Percentiles rank a stretch among this genome's conserved stretches.
Conservation (phyloP, 2,113 vertebrate species). For the Nothobranchius furzeri region DNA sequence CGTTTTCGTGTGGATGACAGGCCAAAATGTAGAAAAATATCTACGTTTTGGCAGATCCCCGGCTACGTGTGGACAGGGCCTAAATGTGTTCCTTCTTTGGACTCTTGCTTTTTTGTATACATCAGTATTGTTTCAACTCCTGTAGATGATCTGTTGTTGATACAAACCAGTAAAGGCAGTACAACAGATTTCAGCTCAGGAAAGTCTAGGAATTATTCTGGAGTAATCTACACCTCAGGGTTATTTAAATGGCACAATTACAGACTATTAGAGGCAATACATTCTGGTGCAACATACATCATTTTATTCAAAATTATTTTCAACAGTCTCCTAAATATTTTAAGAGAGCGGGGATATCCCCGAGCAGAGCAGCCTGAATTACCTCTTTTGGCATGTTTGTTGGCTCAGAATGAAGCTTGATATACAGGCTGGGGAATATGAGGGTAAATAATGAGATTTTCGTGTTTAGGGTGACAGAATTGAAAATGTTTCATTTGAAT, state of each 20-base stretch:
- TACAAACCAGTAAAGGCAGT: slow-evolving; percentile 43
- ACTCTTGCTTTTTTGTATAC: too few species aligned
- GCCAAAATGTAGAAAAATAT: too few species aligned
- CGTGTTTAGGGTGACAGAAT: slow-evolving; percentile 43
- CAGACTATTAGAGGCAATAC: slow-evolving; percentile 46
- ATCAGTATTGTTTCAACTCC: neutral
- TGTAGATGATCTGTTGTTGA: slow-evolving; percentile 23
- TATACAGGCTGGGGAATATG: slow-evolving; percentile 43
- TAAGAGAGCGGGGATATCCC: slow-evolving; percentile 51
- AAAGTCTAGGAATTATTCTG: slow-evolving; percentile 50
- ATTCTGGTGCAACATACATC: slow-evolving; percentile 20
- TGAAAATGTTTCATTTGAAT: slow-evolving; percentile 67
- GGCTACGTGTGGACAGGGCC: too few species aligned
- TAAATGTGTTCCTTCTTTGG: too few species aligned
- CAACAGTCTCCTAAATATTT: slow-evolving; percentile 38
- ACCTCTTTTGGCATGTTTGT: slow-evolving; percentile 53
- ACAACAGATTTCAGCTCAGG: slow-evolving; percentile 51
- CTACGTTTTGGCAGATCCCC: too few species aligned
- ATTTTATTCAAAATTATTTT: slow-evolving; percentile 43
- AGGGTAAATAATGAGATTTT: slow-evolving; percentile 58
- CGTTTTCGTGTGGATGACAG: too few species aligned
- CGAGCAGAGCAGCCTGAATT: slow-evolving; percentile 41
- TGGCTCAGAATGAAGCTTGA: slow-evolving; percentile 48
- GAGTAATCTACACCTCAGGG: slow-evolving; percentile 24
- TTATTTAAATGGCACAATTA: slow-evolving; percentile 55